Evolutionary conservation across 2,113 vertebrate species (phyloP).

Genomic region (Abramis brama): DNA sequence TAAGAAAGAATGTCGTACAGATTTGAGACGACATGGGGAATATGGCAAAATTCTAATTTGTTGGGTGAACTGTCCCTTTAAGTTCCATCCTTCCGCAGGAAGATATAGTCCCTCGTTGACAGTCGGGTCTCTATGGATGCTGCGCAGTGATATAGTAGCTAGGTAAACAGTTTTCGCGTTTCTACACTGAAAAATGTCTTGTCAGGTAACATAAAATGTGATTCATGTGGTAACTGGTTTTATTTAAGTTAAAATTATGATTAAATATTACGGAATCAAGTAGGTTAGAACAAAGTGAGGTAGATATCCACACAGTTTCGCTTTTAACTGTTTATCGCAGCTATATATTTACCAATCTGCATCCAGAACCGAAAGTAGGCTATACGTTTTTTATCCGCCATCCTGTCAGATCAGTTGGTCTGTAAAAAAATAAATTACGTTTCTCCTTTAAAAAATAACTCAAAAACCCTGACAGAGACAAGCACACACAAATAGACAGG

Average conservation of each 20-base stretch:
- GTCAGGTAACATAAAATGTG: neutral
- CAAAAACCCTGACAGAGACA: neutral
- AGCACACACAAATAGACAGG: constrained; percentile 3
- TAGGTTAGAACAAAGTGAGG: neutral
- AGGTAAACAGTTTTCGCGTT: constrained; percentile 12
- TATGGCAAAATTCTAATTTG: neutral
- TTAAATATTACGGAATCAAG: neutral
- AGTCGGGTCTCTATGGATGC: neutral
- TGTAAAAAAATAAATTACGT: neutral
- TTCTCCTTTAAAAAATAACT: neutral
- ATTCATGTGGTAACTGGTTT: neutral
- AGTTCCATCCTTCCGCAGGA: constrained; percentile 17
- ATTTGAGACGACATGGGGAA: neutral
- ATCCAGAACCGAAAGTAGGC: neutral
- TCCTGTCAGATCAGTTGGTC: no score
- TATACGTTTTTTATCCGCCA: neutral
- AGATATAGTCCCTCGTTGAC: constrained; percentile 20
- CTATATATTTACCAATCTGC: neutral
- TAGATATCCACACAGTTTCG: neutral
- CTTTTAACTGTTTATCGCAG: neutral
- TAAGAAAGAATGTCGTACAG: neutral
- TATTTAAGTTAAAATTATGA: neutral
- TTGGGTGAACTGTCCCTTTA: neutral
- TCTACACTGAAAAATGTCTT: neutral
- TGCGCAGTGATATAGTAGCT: neutral